Percentiles rank a stretch among this genome's conserved stretches.
Evolutionary conservation across 2,888 invertebrate genomes (phyloP).

Genomic region (Lasioglossum malachurum): DNA sequence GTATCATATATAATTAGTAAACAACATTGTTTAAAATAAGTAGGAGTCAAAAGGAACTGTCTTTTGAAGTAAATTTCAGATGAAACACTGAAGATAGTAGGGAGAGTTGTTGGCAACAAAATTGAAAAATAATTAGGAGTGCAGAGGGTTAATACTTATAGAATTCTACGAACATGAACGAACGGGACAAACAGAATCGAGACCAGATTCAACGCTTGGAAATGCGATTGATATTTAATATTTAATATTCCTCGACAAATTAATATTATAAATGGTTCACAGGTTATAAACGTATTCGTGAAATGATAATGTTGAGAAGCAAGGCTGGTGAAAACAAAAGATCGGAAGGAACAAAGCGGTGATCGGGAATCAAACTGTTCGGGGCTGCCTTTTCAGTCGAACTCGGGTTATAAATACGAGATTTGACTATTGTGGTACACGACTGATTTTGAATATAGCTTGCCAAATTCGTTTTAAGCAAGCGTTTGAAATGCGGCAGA

Average conservation of each 20-base stretch:
- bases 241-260: neutral
- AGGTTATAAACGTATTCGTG: neutral
- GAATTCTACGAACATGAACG: neutral
- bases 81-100: too few species aligned
- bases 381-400: neutral
- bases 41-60: too few species aligned
- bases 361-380: neutral
- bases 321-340: neutral
- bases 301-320: neutral
- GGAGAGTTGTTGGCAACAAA: too few species aligned
- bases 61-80: too few species aligned
- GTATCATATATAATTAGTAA: too few species aligned
- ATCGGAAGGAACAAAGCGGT: neutral
- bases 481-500: neutral
- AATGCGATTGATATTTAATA: neutral
- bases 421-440: neutral
- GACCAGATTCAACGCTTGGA: neutral
- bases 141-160: too few species aligned
- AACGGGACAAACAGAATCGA: too few species aligned
- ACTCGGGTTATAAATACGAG: neutral
- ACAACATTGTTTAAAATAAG: too few species aligned
- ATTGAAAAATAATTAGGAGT: too few species aligned
- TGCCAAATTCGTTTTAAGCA: neutral
- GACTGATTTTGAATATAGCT: neutral
- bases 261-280: neutral